Evolutionary conservation across 2,888 invertebrate species (phyloP), one percentile per base, ranked within the genome.

Genomic region (Ypsolopha sequella): DNA sequence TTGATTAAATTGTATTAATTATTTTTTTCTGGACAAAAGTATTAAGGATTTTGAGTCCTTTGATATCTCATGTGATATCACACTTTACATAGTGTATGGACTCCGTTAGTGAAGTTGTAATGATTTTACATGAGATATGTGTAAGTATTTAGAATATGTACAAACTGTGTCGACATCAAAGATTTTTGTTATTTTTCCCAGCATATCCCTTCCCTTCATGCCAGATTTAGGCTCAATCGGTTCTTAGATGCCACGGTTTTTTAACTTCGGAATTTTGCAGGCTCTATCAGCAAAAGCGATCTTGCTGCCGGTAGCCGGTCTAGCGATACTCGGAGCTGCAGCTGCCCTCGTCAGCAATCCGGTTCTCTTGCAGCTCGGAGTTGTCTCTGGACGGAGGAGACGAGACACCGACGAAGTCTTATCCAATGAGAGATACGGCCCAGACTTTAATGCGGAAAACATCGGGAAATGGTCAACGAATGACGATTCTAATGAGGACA

Each of bases 241-340:
- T 33, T 44, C 8, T 8, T 11, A 39, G 9, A 39, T 39, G 10
- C 10, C 10, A 38, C 11, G 10, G 39, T 10, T 39, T n/a, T 39
- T 11, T 7, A 41, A 2, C 13, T 41, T 14, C 13, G 9, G n/a
- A 35, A 11, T 8, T 10, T 49, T 51, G 24, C 51, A 51, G 51
- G 45, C 14, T 2, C 14, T 51, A 7, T 35, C 50, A 49, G 73
- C 91, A 36, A 91, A 91, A 75, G 87, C 90, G 44, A 73, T 92
- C 41, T 73, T 93, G 48, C 88, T 92, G 68, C 94, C 94, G 0
- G 73, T 95, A 57, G 94, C 94, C 41, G 94, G 94, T 24, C 90
- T 94, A 45, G 94, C 94, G 0, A 85, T 95, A n/a, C 76, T 93
- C 48, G 94, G 94, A 39, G 93, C 94, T 36, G 94, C 94, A 1